Evolutionary conservation across 2,888 invertebrate species (phyloP).

Genomic region (Lathronympha strigana): DNA sequence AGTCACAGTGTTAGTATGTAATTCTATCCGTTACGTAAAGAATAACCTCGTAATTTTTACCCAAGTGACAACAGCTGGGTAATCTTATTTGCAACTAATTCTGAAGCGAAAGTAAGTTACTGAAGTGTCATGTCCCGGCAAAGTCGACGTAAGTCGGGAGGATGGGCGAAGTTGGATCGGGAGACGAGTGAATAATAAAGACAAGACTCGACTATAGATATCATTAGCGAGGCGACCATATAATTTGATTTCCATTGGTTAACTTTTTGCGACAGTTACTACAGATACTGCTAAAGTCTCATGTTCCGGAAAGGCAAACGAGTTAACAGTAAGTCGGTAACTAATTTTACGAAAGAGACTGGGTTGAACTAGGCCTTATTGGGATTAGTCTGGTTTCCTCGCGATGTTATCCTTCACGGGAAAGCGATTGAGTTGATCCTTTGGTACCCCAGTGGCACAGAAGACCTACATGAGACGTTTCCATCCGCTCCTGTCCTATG

Average conservation of each 20-base stretch:
- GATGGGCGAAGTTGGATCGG: constrained; percentile 2
- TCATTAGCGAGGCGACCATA: neutral
- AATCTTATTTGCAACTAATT: constrained; percentile 12
- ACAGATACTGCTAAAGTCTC: no score
- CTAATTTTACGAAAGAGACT: no score
- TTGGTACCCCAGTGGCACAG: no score
- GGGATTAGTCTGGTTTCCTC: no score
- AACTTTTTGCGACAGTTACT: no score
- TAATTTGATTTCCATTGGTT: neutral
- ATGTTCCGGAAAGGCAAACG: no score
- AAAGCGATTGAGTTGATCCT: no score
- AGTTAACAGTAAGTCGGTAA: no score
- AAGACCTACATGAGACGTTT: no score
- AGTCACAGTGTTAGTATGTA: neutral
- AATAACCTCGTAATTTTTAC: neutral
- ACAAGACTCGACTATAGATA: neutral
- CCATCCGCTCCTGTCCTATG: no score
- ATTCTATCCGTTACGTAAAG: neutral
- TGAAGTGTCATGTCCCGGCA: constrained; percentile 8
- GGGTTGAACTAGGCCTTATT: no score
- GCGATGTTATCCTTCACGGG: no score
- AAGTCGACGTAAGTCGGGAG: constrained; percentile 11
- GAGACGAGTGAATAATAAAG: neutral
- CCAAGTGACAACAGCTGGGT: neutral
- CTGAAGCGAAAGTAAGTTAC: constrained; percentile 8